phyloP scores from a whole-genome alignment of 2,797 vertebrate species.

The Labroides dimidiatus region DNA sequence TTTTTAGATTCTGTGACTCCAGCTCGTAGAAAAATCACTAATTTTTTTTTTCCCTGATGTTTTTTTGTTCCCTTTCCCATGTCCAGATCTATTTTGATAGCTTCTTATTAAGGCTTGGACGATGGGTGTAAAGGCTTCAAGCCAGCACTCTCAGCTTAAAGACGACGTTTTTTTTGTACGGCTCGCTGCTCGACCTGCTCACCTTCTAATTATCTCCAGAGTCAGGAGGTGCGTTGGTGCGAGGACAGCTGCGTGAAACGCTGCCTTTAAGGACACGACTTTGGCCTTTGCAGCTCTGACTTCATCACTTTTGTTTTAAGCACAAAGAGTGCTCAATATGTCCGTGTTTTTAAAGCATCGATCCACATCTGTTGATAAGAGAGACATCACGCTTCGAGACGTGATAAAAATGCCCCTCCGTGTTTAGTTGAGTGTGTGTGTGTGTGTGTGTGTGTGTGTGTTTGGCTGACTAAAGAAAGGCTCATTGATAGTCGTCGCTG shows the following conservation, averaged over 20 bases:
- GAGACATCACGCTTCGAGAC: background rate
- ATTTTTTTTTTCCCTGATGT: background rate
- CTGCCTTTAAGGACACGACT: conserved; percentile 39
- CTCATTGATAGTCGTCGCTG: conserved; percentile 71
- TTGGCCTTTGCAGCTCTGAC: conserved; percentile 14
- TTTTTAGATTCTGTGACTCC: too few species aligned
- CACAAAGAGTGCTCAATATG: conserved; percentile 2
- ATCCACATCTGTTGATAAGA: conserved; percentile 23
- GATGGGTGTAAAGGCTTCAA: conserved; percentile 4
- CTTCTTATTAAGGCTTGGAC: conserved; percentile 17
- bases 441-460: conserved; percentile 40
- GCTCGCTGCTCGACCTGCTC: conserved; percentile 25
- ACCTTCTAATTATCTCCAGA: conserved; percentile 64
- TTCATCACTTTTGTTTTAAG: background rate
- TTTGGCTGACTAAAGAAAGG: conserved; percentile 58
- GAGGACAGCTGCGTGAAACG: conserved; percentile 53
- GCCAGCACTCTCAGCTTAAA: conserved; percentile 26
- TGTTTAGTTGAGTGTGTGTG: conserved; percentile 9
- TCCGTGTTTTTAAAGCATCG: background rate
- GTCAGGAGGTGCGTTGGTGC: conserved; percentile 22
- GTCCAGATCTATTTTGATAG: conserved; percentile 39
- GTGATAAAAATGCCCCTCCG: conserved; percentile 27
- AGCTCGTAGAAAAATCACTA: too few species aligned
- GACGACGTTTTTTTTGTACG: conserved; percentile 45
- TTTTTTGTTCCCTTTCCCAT: conserved; percentile 1